Percentiles rank a stretch among this genome's conserved stretches.
phyloP scores from a whole-genome alignment of 2,113 vertebrate species.

The Serinus canaria region DNA sequence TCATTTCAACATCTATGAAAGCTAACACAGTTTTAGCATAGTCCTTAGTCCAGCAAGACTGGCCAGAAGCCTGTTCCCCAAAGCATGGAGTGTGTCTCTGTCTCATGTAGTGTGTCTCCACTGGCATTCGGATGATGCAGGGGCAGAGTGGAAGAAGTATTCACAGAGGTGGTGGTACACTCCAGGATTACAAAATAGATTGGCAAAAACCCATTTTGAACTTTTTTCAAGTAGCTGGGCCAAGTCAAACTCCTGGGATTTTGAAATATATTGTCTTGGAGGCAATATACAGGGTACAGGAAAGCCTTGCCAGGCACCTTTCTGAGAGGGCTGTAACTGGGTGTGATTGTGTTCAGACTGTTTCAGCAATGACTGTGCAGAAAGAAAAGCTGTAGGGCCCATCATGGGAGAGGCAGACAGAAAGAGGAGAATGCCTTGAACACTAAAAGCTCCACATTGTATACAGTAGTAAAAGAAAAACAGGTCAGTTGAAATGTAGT shows the following conservation, averaged over 20 bases:
- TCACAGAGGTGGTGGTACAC: not conserved
- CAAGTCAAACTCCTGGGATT: not conserved
- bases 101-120: not conserved
- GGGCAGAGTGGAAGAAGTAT: not conserved
- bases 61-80: not conserved
- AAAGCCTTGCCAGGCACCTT: not conserved
- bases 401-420: not conserved
- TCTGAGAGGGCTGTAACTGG: not conserved
- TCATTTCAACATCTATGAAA: not conserved
- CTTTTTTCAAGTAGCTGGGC: not conserved
- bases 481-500: not conserved
- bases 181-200: not conserved
- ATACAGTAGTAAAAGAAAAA: not conserved
- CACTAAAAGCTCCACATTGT: not conserved
- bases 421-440: not conserved
- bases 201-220: not conserved
- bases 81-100: not conserved
- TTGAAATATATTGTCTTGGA: not conserved
- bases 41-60: not conserved
- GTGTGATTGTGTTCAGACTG: fast-evolving
- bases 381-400: not conserved
- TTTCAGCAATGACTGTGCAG: not conserved
- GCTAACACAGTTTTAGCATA: not conserved
- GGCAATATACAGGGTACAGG: not conserved
- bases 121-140: not conserved